A percentile compares a stretch with the other conserved stretches of the same genome.
These are phyloP conservation scores for Anorthoa munda DNA, from an alignment of 2,888 invertebrate genomes.

Conservation along the genomic window DNA sequence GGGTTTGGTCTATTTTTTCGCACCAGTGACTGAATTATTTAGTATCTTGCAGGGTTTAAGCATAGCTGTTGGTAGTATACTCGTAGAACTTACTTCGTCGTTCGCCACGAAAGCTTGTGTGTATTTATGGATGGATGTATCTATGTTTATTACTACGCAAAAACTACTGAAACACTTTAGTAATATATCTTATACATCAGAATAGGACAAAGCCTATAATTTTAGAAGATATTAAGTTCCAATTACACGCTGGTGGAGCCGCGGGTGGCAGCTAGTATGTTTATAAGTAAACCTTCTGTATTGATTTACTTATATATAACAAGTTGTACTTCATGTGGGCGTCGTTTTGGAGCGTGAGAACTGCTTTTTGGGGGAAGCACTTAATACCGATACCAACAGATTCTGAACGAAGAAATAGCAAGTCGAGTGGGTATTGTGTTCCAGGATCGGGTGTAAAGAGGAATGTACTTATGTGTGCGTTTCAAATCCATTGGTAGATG, in stretches of 20 bases:
- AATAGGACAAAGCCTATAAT: too few species aligned
- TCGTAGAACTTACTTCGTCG: too few species aligned
- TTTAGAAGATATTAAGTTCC: too few species aligned
- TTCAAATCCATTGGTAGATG: constrained; percentile 13
- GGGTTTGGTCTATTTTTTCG: not conserved
- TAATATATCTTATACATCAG: too few species aligned
- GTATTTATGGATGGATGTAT: too few species aligned
- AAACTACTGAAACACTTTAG: too few species aligned
- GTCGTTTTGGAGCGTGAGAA: constrained; percentile 64
- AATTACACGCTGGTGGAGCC: too few species aligned
- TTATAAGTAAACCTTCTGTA: constrained; percentile 42
- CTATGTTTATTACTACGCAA: too few species aligned
- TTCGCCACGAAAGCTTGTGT: too few species aligned
- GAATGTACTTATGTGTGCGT: constrained; percentile 20
- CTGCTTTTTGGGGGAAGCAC: constrained; percentile 52
- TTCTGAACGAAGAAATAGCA: constrained; percentile 56
- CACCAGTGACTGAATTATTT: not conserved
- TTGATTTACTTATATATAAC: not conserved
- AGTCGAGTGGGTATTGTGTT: constrained; percentile 53
- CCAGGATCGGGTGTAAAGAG: constrained; percentile 35
- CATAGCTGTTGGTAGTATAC: too few species aligned
- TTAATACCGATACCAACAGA: constrained; percentile 58
- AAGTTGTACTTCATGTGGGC: constrained; percentile 49
- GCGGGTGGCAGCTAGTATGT: too few species aligned
- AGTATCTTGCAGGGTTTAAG: not conserved